Percentiles rank a stretch among this genome's conserved stretches.
Conservation (phyloP, 2,888 invertebrate genomes). For the Sarcophaga variegata region DNA sequence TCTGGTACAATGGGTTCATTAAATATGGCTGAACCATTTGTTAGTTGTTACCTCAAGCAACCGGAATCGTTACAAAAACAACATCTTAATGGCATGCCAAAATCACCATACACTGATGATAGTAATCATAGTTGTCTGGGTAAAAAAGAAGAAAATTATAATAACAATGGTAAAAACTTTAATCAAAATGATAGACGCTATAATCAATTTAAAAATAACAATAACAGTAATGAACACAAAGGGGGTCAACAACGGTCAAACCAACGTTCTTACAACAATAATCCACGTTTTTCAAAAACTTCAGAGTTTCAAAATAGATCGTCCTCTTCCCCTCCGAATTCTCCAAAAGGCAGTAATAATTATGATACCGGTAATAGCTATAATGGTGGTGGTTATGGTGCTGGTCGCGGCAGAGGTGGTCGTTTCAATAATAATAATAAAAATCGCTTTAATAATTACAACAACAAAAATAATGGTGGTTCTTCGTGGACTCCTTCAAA, state of each 20-base stretch:
- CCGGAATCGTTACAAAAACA: constrained; percentile 48
- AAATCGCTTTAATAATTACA: constrained; percentile 38
- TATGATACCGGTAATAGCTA: constrained; percentile 22
- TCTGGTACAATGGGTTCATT: constrained; percentile 1
- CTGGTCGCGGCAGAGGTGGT: constrained; percentile 25
- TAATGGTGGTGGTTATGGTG: constrained; percentile 8
- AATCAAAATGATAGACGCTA: constrained; percentile 35
- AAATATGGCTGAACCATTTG: constrained; percentile 60
- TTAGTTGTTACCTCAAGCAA: constrained; percentile 70
- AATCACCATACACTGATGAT: constrained; percentile 14
- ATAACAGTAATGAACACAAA: constrained; percentile 1
- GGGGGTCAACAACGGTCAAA: constrained; percentile 42
- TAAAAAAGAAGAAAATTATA: constrained; percentile 27
- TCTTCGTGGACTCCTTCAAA: constrained; percentile 39
- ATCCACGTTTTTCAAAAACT: constrained; percentile 56
- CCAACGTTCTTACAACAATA: constrained; percentile 52
- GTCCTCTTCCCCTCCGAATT: constrained; percentile 48
- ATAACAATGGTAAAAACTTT: constrained; percentile 4
- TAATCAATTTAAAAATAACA: constrained; percentile 53
- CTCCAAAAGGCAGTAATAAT: constrained; percentile 19
- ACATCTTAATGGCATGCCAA: not conserved
- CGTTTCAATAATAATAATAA: constrained; percentile 42
- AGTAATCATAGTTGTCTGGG: not conserved
- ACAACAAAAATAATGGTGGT: not conserved
- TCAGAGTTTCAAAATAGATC: not conserved